Evolutionary conservation across 2,888 invertebrate species (phyloP), one percentile per base, ranked within the genome.

Genomic region (Craniophora ligustri): DNA sequence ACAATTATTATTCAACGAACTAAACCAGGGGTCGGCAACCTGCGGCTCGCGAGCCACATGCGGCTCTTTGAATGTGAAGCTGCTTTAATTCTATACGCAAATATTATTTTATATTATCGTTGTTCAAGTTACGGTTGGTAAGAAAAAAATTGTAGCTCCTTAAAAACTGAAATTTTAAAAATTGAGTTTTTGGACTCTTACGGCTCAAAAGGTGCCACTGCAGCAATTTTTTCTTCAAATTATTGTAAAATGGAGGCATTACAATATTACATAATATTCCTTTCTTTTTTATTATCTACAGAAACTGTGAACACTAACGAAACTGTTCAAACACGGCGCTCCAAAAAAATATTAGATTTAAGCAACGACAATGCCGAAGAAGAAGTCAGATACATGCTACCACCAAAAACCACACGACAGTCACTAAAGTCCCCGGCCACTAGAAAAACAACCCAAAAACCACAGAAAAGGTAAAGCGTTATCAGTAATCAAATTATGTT

Each of bases 311-410:
- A 50, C 40, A 46, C 44, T 7, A 45, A 44, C 23, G 51, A 44
- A 32, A 30, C 46, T 5, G 55, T 46, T 5, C 61, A 54, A 26
- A 48, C 69, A 0, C 60, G 65, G 23, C 50, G 50, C 10, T 54
- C 72, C n/a, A 64, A 44, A 53, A 56, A 40, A 16, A 65, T 51
- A 15, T 7, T 49, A 8, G 40, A 67, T 11, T 15, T 30, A 4
- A 68, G 41, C 34, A n/a, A 7, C 5, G 54, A 30, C 23, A 38
- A 65, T 8, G 58, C 71, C 8, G 63, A 71, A 0, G 59, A 76
- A 13, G 54, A 70, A 23, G 48, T 56, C 5, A 64, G 59, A 10
- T 81, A 77, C 50, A 82, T 75, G 79, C 51, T 82, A 7, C 79
- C 81, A 2, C 73, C 79, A 10, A 57, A 30, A 36, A 42, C 0